phyloP scores from a whole-genome alignment of 2,888 invertebrate genomes.

The Dasysyrphus tricinctus region DNA sequence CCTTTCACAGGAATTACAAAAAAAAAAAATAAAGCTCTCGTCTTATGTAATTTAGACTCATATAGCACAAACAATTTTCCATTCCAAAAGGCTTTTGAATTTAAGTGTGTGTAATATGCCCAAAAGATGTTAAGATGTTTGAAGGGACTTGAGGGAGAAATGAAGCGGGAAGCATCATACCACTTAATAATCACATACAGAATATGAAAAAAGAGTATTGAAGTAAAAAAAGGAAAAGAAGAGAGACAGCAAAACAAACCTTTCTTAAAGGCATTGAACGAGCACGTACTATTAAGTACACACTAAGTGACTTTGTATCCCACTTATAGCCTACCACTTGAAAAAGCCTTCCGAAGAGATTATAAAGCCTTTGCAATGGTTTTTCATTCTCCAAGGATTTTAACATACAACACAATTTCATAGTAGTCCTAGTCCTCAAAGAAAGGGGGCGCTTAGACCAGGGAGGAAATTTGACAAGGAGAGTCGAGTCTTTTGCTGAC shows the following conservation, averaged over 20 bases:
- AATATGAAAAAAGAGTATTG: constrained; percentile 14
- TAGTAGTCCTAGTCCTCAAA: not conserved
- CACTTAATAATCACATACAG: constrained; percentile 68
- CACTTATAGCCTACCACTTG: constrained; percentile 72
- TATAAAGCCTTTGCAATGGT: constrained; percentile 63
- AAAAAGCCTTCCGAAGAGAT: constrained; percentile 72
- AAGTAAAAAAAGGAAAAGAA: constrained; percentile 5
- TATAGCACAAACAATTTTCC: constrained; percentile 14
- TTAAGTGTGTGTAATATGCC: constrained; percentile 53
- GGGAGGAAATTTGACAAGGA: constrained; percentile 29
- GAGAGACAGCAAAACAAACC: constrained; percentile 26
- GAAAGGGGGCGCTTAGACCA: constrained; percentile 22
- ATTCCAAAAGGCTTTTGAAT: constrained; percentile 30
- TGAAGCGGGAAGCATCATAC: constrained; percentile 44
- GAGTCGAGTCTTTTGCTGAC: constrained; percentile 47
- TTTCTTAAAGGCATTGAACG: constrained; percentile 57
- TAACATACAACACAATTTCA: constrained; percentile 7
- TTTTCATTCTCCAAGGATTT: constrained; percentile 18
- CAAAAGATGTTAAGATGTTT: constrained; percentile 55
- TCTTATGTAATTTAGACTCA: not conserved
- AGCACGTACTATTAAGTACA: constrained; percentile 73
- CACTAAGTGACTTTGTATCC: constrained; percentile 76
- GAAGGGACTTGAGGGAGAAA: not conserved
- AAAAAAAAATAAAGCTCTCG: constrained; percentile 2
- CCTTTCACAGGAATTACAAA: constrained; percentile 16